phyloP scores from a whole-genome alignment of 2,113 vertebrate genomes.

The human region GRCh38 chr1:150132001-150132500 shows the following conservation, averaged over 20 bases:
- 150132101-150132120: not conserved
- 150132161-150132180: not conserved
- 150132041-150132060: not conserved
- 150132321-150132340: not conserved
- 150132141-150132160: not conserved
- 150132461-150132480: not conserved
- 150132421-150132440: not conserved
- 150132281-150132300: slow-evolving; percentile 13
- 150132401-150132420: not conserved
- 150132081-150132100: not conserved
- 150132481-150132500: not conserved
- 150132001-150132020: not conserved
- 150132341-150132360: not conserved
- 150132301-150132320: slow-evolving; percentile 18
- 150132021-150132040: not conserved
- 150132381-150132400: not conserved
- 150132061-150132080: not conserved
- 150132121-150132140: not conserved
- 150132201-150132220: not conserved
- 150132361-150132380: not conserved
- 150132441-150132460: not conserved
- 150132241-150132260: not conserved
- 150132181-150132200: not conserved
- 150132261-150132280: not conserved
- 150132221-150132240: not conserved